These are phyloP conservation scores for Serranus cabrilla DNA, from an alignment of 2,797 vertebrate species.

Conservation along the genomic window DNA sequence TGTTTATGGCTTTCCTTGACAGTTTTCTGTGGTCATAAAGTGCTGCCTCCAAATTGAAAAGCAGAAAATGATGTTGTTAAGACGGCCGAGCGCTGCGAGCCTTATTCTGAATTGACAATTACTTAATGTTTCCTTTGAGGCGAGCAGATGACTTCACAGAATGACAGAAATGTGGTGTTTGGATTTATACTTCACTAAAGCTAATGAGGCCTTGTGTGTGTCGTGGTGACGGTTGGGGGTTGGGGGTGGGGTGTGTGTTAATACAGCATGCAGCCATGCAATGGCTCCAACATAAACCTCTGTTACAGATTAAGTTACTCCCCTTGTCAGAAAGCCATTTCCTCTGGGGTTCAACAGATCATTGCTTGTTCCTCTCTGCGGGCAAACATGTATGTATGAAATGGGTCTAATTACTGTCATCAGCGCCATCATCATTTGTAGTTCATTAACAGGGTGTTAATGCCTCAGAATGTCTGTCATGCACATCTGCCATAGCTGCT, in stretches of 20 bases:
- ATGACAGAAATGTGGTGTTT: slow-evolving; percentile 10
- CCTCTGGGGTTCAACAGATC: slow-evolving; percentile 41
- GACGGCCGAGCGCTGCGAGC: slow-evolving; percentile 5
- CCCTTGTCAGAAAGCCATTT: slow-evolving; percentile 48
- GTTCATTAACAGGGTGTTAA: slow-evolving; percentile 67
- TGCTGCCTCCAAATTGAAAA: slow-evolving; percentile 68
- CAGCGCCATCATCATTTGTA: slow-evolving; percentile 59
- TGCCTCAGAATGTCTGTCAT: slow-evolving; percentile 59
- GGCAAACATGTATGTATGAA: slow-evolving; percentile 58
- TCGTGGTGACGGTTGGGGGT: neutral
- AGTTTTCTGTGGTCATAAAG: slow-evolving; percentile 58
- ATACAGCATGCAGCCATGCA: slow-evolving; percentile 1
- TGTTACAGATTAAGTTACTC: slow-evolving; percentile 12
- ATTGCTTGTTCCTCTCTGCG: slow-evolving; percentile 49
- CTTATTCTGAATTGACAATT: slow-evolving; percentile 46
- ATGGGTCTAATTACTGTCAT: slow-evolving; percentile 67
- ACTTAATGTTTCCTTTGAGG: slow-evolving; percentile 65
- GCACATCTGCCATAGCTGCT: slow-evolving; percentile 44
- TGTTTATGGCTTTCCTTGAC: slow-evolving; percentile 59
- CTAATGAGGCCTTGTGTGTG: slow-evolving; percentile 41
- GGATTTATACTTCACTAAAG: slow-evolving; percentile 32
- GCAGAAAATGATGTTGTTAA: slow-evolving; percentile 65
- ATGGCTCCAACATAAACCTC: slow-evolving; percentile 12
- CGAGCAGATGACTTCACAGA: slow-evolving; percentile 45
- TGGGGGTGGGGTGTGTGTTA: neutral